Base-by-base conservation (phyloP, 2,888 invertebrate species). In the Pteria penguin region DNA sequence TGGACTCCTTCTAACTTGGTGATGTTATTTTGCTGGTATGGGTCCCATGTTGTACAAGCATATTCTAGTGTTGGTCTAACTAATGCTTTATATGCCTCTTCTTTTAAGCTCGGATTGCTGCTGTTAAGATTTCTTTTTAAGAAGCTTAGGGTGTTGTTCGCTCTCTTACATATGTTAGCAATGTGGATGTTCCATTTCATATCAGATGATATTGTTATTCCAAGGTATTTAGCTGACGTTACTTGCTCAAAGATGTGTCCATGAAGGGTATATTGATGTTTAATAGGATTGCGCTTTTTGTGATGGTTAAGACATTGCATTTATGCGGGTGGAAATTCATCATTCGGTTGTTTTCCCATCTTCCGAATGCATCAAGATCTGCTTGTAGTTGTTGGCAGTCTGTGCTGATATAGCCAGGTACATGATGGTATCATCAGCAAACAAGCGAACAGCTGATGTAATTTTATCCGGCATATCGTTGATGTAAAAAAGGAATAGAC, bases 311-410 rank as follows among this genome's bases (percentile, higher is more conserved):
- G 22, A 29, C 58, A 58, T 65, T 52, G 45, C 75, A 70, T 31
- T 68, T 73, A 14, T 54, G 55, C 1, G 70, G 63, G 24, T 74
- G 65, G 60, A 77, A 73, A 8, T 29, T 29, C 60, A 73, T 73
- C n/a, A 22, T 18, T 67, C 72, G 72, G 8, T 29, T 72, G 8
- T 67, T 2, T 36, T 72, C 62, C 61, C 72, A 72, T 29, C 14
- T 11, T 45, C 27, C 72, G 11, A 72, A 26, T 60, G 29, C 52
- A 32, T 72, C 55, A 2, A 76, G 60, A 26, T 65, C 72, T 18
- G 27, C 8, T 31, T 27, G 63, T 32, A 5, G 4, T 26, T 26
- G 4, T 11, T 29, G 22, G 31, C 24, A 14, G 58, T 68, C 24
- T 57, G 31, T 33, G n/a, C n/a, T n/a, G n/a, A n/a, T n/a, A n/a